These are phyloP conservation scores for Apodemus sylvaticus DNA, from an alignment of 2,113 vertebrate species.

Conservation along the genomic window DNA sequence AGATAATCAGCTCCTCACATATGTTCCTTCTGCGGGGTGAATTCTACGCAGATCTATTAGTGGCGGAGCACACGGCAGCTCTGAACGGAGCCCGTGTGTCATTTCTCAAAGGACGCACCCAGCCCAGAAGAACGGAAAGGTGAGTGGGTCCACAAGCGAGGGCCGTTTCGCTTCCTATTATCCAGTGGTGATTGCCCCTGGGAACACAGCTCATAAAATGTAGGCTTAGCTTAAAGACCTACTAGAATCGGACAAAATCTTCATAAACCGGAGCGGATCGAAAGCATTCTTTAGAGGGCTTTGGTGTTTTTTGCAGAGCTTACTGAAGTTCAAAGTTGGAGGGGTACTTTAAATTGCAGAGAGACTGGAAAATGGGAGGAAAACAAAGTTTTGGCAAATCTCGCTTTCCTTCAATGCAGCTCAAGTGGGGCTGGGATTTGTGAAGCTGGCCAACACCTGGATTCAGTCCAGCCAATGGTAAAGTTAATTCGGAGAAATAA, in stretches of 20 bases:
- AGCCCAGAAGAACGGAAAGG: neutral
- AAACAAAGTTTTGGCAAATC: neutral
- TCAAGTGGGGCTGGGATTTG: neutral
- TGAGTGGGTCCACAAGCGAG: neutral
- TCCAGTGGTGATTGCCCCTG: neutral
- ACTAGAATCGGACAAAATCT: neutral
- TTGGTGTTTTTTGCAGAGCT: neutral
- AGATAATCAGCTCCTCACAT: constrained; percentile 58
- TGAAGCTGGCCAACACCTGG: neutral
- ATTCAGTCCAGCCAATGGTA: neutral
- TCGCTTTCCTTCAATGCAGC: neutral
- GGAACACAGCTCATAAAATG: neutral
- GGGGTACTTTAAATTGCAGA: neutral
- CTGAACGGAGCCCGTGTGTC: neutral
- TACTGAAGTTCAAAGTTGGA: neutral
- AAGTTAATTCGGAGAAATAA: constrained; percentile 18
- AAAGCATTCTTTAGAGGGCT: neutral
- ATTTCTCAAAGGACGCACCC: neutral
- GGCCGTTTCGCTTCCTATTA: neutral
- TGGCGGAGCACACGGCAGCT: neutral
- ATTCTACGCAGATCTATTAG: neutral
- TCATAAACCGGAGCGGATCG: neutral
- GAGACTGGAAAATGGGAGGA: neutral
- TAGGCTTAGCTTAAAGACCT: neutral
- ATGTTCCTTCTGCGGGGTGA: constrained; percentile 38